These are phyloP conservation scores for Ladona fulva DNA, from an alignment of 1,140 invertebrate species.

Conservation along the genomic window DNA sequence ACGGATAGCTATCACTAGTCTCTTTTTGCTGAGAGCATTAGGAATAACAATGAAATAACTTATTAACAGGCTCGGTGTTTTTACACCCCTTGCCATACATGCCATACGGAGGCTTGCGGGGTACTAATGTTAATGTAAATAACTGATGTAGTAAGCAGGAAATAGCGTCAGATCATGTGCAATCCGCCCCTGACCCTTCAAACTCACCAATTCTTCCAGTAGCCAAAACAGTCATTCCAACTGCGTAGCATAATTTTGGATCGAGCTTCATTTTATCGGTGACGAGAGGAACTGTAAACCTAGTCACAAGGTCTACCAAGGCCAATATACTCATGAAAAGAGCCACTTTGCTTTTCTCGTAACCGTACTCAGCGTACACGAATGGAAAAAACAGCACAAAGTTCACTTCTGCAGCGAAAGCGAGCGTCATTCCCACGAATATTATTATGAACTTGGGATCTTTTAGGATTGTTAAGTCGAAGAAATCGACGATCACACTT, in stretches of 20 bases:
- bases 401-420: constrained; percentile 12
- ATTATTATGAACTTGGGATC: neutral
- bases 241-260: constrained; percentile 32
- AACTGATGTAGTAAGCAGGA: no score
- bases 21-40: no score
- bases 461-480: constrained; percentile 6
- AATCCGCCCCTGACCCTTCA: no score
- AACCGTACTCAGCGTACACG: constrained; percentile 10
- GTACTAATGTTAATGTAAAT: no score
- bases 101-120: no score
- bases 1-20: no score
- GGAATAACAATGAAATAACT: no score
- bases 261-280: constrained; percentile 36
- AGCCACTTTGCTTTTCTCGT: neutral
- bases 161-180: no score
- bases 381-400: constrained; percentile 12
- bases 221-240: constrained; percentile 32
- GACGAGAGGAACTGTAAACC: constrained; percentile 33
- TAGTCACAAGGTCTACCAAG: neutral
- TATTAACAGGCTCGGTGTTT: no score
- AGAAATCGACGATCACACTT: neutral
- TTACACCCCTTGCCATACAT: no score
- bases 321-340: neutral
- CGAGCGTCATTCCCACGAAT: neutral
- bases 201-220: constrained; percentile 32